Evolutionary conservation across 2,888 invertebrate genomes (phyloP), one percentile per base, ranked within the genome.

Genomic region (Cyclophora albipunctata): DNA sequence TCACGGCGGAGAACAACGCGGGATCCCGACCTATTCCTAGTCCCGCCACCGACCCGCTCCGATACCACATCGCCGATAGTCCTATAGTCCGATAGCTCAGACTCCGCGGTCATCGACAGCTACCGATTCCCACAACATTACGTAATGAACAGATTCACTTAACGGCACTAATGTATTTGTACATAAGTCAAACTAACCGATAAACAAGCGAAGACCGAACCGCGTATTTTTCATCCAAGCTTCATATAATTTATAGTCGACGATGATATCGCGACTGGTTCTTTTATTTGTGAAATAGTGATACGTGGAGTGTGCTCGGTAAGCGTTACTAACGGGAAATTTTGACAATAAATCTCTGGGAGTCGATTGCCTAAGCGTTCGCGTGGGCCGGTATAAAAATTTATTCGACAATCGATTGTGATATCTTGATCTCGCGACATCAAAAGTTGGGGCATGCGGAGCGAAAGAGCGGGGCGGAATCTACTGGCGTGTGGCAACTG

Each of bases 211-310:
- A 78, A 79, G 80, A 78, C 74, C 76, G 75, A 83, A 81, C 80
- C 78, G 76, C 79, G 82, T 80, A 87, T 87, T 87, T 86, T 86
- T 87, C 88, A 85, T 82, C 75, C 78, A 77, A 79, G 79, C 78
- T 72, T 80, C 78, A 81, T 78, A 84, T 84, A 86, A 87, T 86
- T 86, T 87, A 87, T 85, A 77, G 84, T 76, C 80, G 80, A 80
- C 82, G 87, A 85, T 86, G 84, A 81, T 87, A 87, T 87, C 87
- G 81, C 76, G 80, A 85, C 86, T 80, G 84, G 88, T 87, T 87
- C 85, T 87, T 86, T 87, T 87, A 87, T 88, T 87, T 85, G 84
- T 86, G 81, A 81, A 86, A 86, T 86, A 87, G 87, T 86, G 86
- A 87, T 86, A 84, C 84, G 84, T 77, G 79, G 83, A 84, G 84